Conservation (phyloP, 2,888 invertebrate species). For the Hydroisotoma schaefferi region DNA sequence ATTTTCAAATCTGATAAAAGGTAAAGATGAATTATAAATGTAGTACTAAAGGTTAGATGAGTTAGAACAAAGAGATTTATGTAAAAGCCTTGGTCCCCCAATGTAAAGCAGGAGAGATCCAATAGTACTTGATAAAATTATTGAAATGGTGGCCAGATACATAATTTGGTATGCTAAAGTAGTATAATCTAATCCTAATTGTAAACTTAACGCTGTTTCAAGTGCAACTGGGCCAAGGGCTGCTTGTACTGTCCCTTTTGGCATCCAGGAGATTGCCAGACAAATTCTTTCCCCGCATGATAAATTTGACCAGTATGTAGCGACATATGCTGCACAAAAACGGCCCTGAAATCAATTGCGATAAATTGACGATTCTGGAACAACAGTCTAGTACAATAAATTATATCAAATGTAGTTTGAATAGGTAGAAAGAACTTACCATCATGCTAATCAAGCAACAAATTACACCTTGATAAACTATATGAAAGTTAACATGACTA, state of each 20-base stretch:
- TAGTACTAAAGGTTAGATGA: too few species aligned
- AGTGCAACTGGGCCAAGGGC: slow-evolving; percentile 38
- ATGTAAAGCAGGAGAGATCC: slow-evolving; percentile 29
- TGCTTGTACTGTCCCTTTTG: slow-evolving; percentile 47
- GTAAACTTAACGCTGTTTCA: slow-evolving; percentile 25
- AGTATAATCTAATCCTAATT: slow-evolving; percentile 7
- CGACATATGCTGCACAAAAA: slow-evolving; percentile 15
- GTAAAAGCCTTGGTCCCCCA: slow-evolving; percentile 21
- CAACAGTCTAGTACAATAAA: not conserved
- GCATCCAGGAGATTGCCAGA: slow-evolving; percentile 39
- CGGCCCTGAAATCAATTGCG: slow-evolving; percentile 21
- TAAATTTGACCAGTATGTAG: slow-evolving; percentile 21
- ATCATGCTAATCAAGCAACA: slow-evolving; percentile 30
- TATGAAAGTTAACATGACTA: slow-evolving; percentile 31
- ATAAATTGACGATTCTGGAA: not conserved
- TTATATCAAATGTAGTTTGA: not conserved
- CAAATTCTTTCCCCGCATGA: slow-evolving; percentile 32
- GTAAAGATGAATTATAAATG: too few species aligned
- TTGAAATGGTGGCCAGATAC: slow-evolving; percentile 29
- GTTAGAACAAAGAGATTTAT: not conserved
- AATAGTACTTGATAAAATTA: slow-evolving; percentile 26
- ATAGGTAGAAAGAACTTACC: slow-evolving; percentile 14
- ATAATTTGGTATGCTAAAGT: slow-evolving; percentile 33
- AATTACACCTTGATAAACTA: slow-evolving; percentile 26
- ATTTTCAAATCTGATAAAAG: too few species aligned